phyloP scores from a whole-genome alignment of 2,888 invertebrate genomes.

The Agriopis leucophaearia region DNA sequence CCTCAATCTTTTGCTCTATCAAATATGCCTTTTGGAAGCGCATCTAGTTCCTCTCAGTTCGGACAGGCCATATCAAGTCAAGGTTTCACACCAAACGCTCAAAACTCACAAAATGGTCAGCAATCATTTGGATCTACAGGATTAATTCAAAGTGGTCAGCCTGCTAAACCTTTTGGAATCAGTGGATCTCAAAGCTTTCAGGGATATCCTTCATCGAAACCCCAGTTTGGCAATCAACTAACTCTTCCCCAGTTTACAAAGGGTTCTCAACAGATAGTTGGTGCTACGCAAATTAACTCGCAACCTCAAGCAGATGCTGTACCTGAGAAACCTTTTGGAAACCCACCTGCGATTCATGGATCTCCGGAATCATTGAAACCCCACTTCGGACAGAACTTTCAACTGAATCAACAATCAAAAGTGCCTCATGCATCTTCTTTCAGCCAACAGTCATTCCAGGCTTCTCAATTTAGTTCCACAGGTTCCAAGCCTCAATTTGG shows the following conservation, averaged over 20 bases:
- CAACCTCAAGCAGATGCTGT: conserved; percentile 21
- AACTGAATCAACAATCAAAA: conserved; percentile 16
- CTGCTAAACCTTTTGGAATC: conserved; percentile 27
- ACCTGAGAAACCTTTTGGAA: conserved; percentile 22
- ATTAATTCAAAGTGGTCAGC: conserved; percentile 6
- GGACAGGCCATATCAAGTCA: conserved; percentile 8
- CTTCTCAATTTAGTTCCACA: conserved; percentile 43
- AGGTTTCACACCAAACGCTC: conserved; percentile 16
- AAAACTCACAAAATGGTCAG: conserved; percentile 3
- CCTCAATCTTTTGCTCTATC: conserved; percentile 7
- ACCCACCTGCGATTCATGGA: conserved; percentile 18
- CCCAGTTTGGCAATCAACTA: conserved; percentile 35
- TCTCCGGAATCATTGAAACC: conserved; percentile 19
- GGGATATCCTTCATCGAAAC: conserved; percentile 34
- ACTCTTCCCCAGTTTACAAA: conserved; percentile 31
- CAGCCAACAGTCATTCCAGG: conserved; percentile 34
- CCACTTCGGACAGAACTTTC: conserved; percentile 33
- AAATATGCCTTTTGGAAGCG: conserved; percentile 15
- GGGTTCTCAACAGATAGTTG: conserved; percentile 22
- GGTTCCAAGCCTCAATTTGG: conserved; percentile 46
- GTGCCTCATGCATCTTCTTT: conserved; percentile 25
- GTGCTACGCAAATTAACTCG: conserved; percentile 15
- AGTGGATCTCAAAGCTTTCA: conserved; percentile 17
- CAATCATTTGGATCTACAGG: conserved; percentile 24
- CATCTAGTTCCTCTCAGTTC: conserved; percentile 7